Evolutionary conservation across 92 coral and sea anemone species (phyloP).

Genomic region (Diadumene lineata): DNA sequence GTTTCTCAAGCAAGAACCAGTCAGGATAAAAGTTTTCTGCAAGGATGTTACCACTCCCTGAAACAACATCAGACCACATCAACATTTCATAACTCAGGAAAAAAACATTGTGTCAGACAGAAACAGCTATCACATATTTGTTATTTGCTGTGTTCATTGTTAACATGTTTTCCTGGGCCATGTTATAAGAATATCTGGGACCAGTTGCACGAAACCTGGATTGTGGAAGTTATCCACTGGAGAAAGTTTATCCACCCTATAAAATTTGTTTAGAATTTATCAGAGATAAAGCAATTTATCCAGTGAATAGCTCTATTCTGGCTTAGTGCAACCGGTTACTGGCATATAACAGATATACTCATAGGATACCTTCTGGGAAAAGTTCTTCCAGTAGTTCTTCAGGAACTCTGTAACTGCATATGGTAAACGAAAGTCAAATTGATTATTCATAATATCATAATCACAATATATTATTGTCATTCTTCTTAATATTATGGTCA

Average conservation of each 20-base stretch:
- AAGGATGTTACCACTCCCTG: slow-evolving; percentile 83
- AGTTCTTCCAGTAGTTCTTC: slow-evolving; percentile 88
- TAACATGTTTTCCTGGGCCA: too few relatives aligned
- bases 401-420: slow-evolving; percentile 48
- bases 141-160: too few relatives aligned
- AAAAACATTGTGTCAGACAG: too few relatives aligned
- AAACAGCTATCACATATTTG: too few relatives aligned
- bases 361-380: slow-evolving; percentile 98
- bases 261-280: too few relatives aligned
- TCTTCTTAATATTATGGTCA: background rate
- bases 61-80: too few relatives aligned
- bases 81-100: too few relatives aligned
- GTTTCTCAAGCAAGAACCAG: slow-evolving; percentile 85
- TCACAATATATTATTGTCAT: background rate
- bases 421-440: background rate
- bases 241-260: background rate
- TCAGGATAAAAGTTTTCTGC: slow-evolving; percentile 89
- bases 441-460: background rate
- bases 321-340: too few relatives aligned
- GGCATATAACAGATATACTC: too few relatives aligned
- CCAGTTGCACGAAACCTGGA: background rate
- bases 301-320: too few relatives aligned
- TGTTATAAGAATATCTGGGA: too few relatives aligned
- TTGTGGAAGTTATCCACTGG: background rate
- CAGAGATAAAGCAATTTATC: too few relatives aligned